A percentile compares a stretch with the other conserved stretches of the same genome.
Evolutionary conservation across 2,113 vertebrate species (phyloP).

Genomic region (Tichodroma muraria): DNA sequence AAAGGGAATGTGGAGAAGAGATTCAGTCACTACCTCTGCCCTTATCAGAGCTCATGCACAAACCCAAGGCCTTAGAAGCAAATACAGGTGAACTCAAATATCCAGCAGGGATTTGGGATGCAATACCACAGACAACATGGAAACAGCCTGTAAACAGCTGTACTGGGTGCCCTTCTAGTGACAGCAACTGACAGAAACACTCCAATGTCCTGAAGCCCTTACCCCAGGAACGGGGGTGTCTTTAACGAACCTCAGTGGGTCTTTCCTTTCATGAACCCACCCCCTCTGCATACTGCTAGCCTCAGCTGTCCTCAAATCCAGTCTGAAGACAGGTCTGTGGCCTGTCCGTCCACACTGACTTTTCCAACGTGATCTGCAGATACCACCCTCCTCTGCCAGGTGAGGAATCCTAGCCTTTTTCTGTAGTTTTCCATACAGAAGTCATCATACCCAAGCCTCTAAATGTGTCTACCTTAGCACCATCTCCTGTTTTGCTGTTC

Average conservation of each 20-base stretch:
- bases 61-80: background rate
- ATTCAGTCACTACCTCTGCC: background rate
- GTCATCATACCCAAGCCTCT: background rate
- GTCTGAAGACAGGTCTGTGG: background rate
- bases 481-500: background rate
- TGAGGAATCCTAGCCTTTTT: background rate
- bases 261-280: background rate
- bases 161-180: background rate
- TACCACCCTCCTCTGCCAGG: background rate
- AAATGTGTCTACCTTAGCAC: background rate
- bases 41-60: background rate
- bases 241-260: background rate
- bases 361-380: background rate
- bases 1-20: background rate
- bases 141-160: background rate
- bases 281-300: background rate
- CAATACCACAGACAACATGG: background rate
- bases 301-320: background rate
- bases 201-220: background rate
- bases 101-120: background rate
- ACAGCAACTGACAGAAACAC: background rate
- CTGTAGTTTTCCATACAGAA: background rate
- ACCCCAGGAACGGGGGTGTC: background rate
- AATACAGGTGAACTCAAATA: background rate
- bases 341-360: accelerated